A percentile compares a stretch with the other conserved stretches of the same genome.
Evolutionary conservation across 2,888 invertebrate genomes (phyloP).

Genomic region (Drosophila bunnanda): DNA sequence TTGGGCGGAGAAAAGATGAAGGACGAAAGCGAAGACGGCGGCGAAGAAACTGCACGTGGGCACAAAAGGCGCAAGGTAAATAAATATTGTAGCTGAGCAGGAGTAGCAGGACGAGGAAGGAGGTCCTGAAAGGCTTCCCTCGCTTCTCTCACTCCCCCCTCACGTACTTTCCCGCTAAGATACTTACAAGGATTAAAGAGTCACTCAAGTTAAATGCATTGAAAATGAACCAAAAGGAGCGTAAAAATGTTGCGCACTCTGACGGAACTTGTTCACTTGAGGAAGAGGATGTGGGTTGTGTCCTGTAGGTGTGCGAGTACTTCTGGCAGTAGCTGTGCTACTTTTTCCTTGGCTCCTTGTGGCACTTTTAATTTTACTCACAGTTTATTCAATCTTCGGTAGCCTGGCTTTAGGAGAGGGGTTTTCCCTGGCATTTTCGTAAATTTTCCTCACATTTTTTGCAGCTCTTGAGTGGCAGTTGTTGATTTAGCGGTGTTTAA

Average conservation of each 20-base stretch:
- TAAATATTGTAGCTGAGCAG: constrained; percentile 75
- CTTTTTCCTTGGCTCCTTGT: constrained; percentile 50
- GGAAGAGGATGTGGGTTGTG: neutral
- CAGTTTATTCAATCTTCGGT: constrained; percentile 83
- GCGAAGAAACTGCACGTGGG: constrained; percentile 69
- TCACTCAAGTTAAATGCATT: constrained; percentile 84
- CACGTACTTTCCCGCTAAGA: constrained; percentile 64
- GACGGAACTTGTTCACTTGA: constrained; percentile 57
- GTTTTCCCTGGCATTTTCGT: constrained; percentile 20
- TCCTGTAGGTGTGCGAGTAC: constrained; percentile 38
- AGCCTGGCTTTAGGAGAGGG: constrained; percentile 63
- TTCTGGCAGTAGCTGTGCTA: constrained; percentile 17
- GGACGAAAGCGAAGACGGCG: constrained; percentile 31
- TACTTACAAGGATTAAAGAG: constrained; percentile 84
- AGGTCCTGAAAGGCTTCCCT: constrained; percentile 48
- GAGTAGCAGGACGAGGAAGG: neutral
- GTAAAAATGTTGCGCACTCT: constrained; percentile 74
- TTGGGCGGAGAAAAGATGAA: constrained; percentile 30
- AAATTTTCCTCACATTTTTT: constrained; percentile 21
- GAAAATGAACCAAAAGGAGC: constrained; percentile 82
- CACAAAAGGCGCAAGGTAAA: constrained; percentile 82
- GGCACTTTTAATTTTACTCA: constrained; percentile 77
- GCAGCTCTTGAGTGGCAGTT: constrained; percentile 70
- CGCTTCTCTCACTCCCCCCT: neutral
- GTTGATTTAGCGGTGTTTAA: constrained; percentile 80